phyloP scores from a whole-genome alignment of 2,888 invertebrate species.

The Brachyopa scutellaris region DNA sequence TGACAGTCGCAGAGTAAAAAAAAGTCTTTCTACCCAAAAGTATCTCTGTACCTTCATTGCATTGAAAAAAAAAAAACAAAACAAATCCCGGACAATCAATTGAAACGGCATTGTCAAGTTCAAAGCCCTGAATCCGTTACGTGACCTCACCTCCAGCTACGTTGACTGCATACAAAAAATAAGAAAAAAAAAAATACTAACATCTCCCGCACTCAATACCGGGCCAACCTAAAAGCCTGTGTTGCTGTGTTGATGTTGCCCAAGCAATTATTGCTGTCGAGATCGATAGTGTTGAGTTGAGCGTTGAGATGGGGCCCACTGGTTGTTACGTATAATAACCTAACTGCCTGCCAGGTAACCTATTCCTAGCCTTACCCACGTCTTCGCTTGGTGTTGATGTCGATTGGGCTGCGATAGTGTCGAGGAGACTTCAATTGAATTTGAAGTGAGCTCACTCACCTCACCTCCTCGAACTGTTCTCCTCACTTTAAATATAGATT shows the following conservation, averaged over 20 bases:
- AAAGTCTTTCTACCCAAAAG: too few species aligned
- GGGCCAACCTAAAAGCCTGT: slow-evolving; percentile 29
- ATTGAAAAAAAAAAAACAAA: slow-evolving; percentile 45
- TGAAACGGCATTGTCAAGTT: slow-evolving; percentile 71
- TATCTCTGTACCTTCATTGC: slow-evolving; percentile 34
- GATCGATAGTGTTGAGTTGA: slow-evolving; percentile 61
- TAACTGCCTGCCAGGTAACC: slow-evolving; percentile 38
- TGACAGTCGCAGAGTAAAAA: too few species aligned
- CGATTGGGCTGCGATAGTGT: slow-evolving; percentile 55
- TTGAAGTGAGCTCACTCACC: slow-evolving; percentile 34
- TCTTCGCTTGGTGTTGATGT: slow-evolving; percentile 50
- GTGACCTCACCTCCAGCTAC: slow-evolving; percentile 67
- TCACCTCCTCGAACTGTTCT: slow-evolving; percentile 24
- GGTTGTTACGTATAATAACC: slow-evolving; percentile 22
- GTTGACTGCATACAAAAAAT: slow-evolving; percentile 44
- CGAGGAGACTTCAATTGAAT: slow-evolving; percentile 58
- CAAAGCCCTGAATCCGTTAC: slow-evolving; percentile 72
- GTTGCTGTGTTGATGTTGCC: slow-evolving; percentile 1
- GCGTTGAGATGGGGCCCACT: slow-evolving; percentile 56
- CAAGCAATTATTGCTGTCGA: slow-evolving; percentile 61
- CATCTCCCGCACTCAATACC: slow-evolving; percentile 58
- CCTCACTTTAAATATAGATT: slow-evolving; percentile 65
- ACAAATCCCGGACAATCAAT: slow-evolving; percentile 54
- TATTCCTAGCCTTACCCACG: not conserved
- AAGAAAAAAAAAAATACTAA: slow-evolving; percentile 24